A percentile compares a stretch with the other conserved stretches of the same genome.
Conservation (phyloP, 92 coral and sea anemone species). For the Nematostella vectensis region DNA sequence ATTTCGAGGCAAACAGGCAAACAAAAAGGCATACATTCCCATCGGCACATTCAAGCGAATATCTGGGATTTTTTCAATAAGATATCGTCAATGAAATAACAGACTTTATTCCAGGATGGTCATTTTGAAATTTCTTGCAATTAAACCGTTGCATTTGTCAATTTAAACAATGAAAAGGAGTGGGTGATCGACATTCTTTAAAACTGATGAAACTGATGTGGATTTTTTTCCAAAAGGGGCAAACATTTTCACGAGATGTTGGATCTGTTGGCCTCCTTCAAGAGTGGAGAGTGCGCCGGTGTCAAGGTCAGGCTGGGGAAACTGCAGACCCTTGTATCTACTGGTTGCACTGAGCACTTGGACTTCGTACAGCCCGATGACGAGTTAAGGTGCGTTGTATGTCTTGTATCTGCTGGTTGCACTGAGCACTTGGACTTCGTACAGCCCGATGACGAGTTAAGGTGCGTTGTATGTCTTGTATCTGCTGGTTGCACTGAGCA, state of each 20-base stretch:
- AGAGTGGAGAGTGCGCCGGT: slow-evolving; percentile 86
- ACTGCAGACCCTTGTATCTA: slow-evolving; percentile 90
- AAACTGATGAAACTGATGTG: too few relatives aligned
- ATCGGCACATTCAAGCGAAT: too few relatives aligned
- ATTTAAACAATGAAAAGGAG: too few relatives aligned
- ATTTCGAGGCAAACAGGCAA: too few relatives aligned
- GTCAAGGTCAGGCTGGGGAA: slow-evolving; percentile 81
- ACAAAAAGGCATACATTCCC: too few relatives aligned
- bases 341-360: slow-evolving; percentile 82
- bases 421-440: slow-evolving; percentile 88
- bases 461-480: slow-evolving; percentile 67
- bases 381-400: slow-evolving; percentile 45
- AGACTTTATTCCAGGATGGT: too few relatives aligned
- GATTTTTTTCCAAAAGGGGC: slow-evolving; percentile 53
- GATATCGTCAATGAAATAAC: too few relatives aligned
- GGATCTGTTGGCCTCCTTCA: slow-evolving; percentile 82
- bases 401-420: slow-evolving; percentile 78
- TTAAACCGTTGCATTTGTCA: too few relatives aligned
- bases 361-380: slow-evolving; percentile 73
- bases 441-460: slow-evolving; percentile 41
- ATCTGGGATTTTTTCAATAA: too few relatives aligned
- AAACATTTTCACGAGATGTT: slow-evolving; percentile 85
- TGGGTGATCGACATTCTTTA: too few relatives aligned
- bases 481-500: slow-evolving; percentile 88
- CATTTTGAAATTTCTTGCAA: too few relatives aligned